Conservation (phyloP, 1,140 invertebrate species). For the Pomacea maculata region DNA sequence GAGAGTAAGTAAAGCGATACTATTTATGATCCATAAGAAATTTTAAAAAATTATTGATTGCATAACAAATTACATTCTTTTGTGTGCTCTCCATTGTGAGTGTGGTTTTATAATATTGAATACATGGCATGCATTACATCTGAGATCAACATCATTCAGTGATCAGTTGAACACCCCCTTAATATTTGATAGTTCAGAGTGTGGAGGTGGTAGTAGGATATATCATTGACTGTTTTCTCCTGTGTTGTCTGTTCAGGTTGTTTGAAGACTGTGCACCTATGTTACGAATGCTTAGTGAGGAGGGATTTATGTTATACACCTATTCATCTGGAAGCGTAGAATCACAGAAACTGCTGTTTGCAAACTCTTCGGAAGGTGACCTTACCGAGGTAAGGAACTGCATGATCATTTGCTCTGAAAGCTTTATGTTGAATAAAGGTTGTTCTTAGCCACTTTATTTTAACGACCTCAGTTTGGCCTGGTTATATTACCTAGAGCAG, state of each 20-base stretch:
- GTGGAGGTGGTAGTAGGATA: not conserved
- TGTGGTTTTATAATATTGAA: not conserved
- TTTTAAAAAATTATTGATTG: not conserved
- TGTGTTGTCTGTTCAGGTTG: constrained; percentile 71
- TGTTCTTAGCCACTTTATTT: too few species aligned
- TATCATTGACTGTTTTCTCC: not conserved
- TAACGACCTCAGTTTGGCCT: too few species aligned
- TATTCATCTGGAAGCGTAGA: constrained; percentile 93
- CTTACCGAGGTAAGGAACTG: constrained; percentile 71
- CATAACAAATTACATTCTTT: not conserved
- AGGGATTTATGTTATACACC: constrained; percentile 78
- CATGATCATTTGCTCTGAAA: not conserved
- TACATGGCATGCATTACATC: not conserved
- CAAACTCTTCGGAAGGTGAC: constrained; percentile 80
- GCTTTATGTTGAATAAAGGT: too few species aligned
- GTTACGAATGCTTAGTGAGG: constrained; percentile 75
- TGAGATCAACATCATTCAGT: too few species aligned
- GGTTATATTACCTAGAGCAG: too few species aligned
- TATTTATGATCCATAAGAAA: not conserved
- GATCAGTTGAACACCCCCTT: too few species aligned
- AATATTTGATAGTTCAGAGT: too few species aligned
- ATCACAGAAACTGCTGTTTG: constrained; percentile 89
- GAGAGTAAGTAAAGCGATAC: constrained; percentile 79
- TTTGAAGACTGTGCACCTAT: constrained; percentile 84
- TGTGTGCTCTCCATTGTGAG: not conserved